phyloP scores from a whole-genome alignment of 2,113 vertebrate species.

The Accipiter virgatus region DNA sequence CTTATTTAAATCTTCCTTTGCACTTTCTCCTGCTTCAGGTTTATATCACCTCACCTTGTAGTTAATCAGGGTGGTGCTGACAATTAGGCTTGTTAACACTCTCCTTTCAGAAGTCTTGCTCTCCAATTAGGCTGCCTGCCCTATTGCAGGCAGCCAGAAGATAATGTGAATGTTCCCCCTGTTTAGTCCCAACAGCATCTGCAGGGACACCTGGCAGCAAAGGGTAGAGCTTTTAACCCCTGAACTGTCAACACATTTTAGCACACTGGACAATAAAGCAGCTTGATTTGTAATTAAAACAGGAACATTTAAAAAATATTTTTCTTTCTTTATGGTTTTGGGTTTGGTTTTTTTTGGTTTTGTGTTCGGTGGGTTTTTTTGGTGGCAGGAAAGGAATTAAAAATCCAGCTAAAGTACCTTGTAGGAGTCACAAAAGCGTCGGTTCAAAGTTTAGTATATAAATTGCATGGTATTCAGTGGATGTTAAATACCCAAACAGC shows the following conservation, averaged over 20 bases:
- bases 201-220: background rate
- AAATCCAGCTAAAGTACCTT: background rate
- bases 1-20: background rate
- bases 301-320: background rate
- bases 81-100: slow-evolving; percentile 29
- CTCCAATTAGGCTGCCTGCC: background rate
- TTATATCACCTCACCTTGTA: background rate
- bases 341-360: background rate
- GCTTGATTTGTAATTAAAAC: background rate
- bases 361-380: background rate
- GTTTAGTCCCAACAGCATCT: background rate
- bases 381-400: background rate
- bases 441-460: background rate
- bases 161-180: background rate
- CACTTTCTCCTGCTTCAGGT: background rate
- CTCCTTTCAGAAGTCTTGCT: background rate
- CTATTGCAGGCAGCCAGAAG: background rate
- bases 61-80: background rate
- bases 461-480: background rate
- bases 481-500: background rate
- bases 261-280: background rate
- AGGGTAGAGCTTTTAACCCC: background rate
- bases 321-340: background rate
- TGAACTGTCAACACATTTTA: background rate
- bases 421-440: background rate